Base-by-base conservation (phyloP, 2,797 vertebrate genomes). In the Enteromius mattozi region DNA sequence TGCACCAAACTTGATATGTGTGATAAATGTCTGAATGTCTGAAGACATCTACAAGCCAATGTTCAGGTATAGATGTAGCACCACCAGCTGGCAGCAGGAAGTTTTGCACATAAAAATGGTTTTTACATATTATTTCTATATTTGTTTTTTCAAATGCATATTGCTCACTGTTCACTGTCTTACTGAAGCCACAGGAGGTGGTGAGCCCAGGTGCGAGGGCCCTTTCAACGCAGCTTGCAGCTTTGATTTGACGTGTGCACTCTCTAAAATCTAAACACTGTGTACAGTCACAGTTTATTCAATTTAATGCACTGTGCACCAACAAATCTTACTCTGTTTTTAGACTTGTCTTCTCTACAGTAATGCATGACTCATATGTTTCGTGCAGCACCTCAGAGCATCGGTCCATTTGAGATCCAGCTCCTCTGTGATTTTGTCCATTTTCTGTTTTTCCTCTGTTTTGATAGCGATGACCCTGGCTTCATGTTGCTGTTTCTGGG, bases 341-440 rank as follows among this genome's bases (percentile, higher is more conserved):
- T 70, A 75, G 81, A 61, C 19, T 35, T 1, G 33, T n/a, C 35
- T 17, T 47, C 9, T 76, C 10, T 33, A 54, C 61, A 77, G 10
- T 45, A 33, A 76, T 56, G 27, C 56, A 63, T 49, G 70, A 63
- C 70, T 61, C 42, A n/a, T 33, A 35, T 17, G 59, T 30, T 56
- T 74, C 4, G 12, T 17, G 33, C 49, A 47, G 79, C 84, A 98
- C 98, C 97, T 96, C 87, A 99, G 96, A 69, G 97, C 97, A 86
- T 98, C 97, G 33, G 97, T 97, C 98, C 98, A 99, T 72, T 99
- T 99, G 84, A 97, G 95, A 91, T 99, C 97, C 88, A 99, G 91
- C 91, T 99, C 97, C 5, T 94, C 96, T 0, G 96, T 97, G 95
- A 99, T 96, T 91, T 94, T 97, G 91, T 99, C 97, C 90, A 97